Percentiles rank a stretch among this genome's conserved stretches.
Evolutionary conservation across 2,797 vertebrate genomes (phyloP).

Genomic region (Sebastes hubbsi): DNA sequence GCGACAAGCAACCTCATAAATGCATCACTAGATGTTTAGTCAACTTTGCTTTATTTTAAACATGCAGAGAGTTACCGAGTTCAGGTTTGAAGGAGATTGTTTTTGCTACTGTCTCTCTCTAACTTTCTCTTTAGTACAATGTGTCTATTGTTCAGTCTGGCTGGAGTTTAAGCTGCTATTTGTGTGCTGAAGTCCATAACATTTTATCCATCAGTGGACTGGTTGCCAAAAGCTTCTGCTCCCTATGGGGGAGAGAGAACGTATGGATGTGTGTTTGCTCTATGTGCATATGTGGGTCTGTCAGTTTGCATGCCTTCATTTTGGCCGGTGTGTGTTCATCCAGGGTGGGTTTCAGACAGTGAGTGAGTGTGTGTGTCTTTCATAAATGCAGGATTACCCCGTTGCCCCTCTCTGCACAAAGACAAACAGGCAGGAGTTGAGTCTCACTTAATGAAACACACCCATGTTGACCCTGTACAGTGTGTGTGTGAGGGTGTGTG

Average conservation of each 20-base stretch:
- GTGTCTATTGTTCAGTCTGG: conserved; percentile 11
- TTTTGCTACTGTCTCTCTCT: not conserved
- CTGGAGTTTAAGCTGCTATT: conserved; percentile 21
- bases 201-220: conserved; percentile 26
- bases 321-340: not conserved
- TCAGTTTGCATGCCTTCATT: not conserved
- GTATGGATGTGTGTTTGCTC: conserved; percentile 4
- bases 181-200: conserved; percentile 10
- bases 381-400: conserved; percentile 65
- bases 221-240: conserved; percentile 38
- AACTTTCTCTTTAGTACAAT: not conserved
- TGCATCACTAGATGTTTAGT: too few relatives aligned
- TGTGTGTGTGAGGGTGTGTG: not conserved
- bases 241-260: not conserved
- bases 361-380: conserved; percentile 44
- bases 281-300: not conserved
- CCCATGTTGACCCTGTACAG: not conserved
- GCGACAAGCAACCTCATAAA: too few relatives aligned
- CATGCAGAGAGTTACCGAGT: not conserved
- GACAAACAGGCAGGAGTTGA: conserved; percentile 56
- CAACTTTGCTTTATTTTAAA: not conserved
- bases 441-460: conserved; percentile 49
- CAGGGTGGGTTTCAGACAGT: conserved; percentile 25
- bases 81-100: not conserved
- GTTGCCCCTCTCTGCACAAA: conserved; percentile 35